Conservation (phyloP, 2,888 invertebrate genomes). For the Coleophora deauratella region DNA sequence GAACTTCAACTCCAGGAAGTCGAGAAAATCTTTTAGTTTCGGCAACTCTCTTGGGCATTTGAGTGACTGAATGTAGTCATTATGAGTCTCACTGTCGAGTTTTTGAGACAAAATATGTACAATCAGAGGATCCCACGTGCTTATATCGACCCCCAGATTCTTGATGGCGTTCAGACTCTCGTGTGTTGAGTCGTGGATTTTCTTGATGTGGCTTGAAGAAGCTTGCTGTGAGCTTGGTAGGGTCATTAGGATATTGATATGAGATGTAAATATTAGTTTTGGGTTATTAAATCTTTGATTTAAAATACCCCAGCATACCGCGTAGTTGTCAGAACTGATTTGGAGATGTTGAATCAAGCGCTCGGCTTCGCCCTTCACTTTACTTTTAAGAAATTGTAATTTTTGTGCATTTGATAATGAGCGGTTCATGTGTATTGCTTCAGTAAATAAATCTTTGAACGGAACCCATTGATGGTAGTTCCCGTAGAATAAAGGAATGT, state of each 20-base stretch:
- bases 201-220: conserved; percentile 7
- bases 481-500: conserved; percentile 8
- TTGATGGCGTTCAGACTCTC: conserved; percentile 13
- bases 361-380: conserved; percentile 13
- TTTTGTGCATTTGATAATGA: conserved; percentile 10
- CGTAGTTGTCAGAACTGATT: conserved; percentile 12
- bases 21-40: conserved; percentile 9
- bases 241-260: conserved; percentile 10
- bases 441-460: conserved; percentile 12
- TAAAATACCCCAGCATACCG: conserved; percentile 11
- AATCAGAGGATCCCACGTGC: conserved; percentile 14
- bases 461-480: conserved; percentile 10
- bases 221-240: conserved; percentile 10
- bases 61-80: conserved; percentile 12
- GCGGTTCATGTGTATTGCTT: conserved; percentile 11
- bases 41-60: conserved; percentile 10
- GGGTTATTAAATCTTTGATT: conserved; percentile 8
- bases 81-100: conserved; percentile 12
- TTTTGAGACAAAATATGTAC: conserved; percentile 15
- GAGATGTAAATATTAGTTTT: conserved; percentile 1
- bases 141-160: conserved; percentile 12
- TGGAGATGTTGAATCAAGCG: conserved; percentile 13
- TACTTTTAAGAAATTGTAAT: conserved; percentile 11
- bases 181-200: conserved; percentile 9
- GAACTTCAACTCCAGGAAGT: conserved; percentile 15